Conservation (phyloP, 1,140 invertebrate species). For the Scaptomyza pallida region DNA sequence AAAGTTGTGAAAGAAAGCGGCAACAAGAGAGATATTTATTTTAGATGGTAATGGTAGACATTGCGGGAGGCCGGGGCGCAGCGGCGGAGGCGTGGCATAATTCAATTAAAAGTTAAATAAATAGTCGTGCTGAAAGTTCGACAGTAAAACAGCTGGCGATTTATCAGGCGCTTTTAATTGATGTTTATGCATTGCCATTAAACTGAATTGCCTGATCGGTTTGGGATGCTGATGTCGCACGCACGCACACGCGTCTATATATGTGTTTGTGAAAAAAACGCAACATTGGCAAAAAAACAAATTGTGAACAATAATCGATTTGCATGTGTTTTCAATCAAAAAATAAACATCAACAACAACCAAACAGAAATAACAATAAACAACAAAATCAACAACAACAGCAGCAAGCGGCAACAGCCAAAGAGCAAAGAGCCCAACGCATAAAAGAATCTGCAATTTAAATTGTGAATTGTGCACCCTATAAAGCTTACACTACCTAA, state of each 20-base stretch:
- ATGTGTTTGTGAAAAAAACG: constrained; percentile 38
- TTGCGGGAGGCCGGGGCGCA: constrained; percentile 9
- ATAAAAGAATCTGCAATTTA: constrained; percentile 64
- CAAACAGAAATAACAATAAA: constrained; percentile 3
- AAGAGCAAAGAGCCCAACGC: constrained; percentile 26
- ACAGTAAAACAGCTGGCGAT: constrained; percentile 54
- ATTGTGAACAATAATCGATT: constrained; percentile 79
- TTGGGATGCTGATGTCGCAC: constrained; percentile 19
- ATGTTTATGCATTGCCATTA: constrained; percentile 74
- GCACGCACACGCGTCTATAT: not conserved
- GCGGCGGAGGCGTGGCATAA: constrained; percentile 47
- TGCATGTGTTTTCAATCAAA: constrained; percentile 69
- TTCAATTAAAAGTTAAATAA: constrained; percentile 71
- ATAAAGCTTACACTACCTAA: no score
- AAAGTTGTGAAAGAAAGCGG: constrained; percentile 17
- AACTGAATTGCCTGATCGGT: constrained; percentile 57
- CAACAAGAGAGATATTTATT: not conserved
- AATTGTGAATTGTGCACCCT: constrained; percentile 49
- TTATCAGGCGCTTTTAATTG: constrained; percentile 67
- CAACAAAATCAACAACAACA: constrained; percentile 3
- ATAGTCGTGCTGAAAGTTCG: constrained; percentile 33
- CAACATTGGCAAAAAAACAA: constrained; percentile 58
- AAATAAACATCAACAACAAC: constrained; percentile 33
- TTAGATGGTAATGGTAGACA: constrained; percentile 23
- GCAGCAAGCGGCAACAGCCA: no score